Evolutionary conservation across 2,888 invertebrate species (phyloP), one percentile per base, ranked within the genome.

Genomic region (Hemaris fuciformis): DNA sequence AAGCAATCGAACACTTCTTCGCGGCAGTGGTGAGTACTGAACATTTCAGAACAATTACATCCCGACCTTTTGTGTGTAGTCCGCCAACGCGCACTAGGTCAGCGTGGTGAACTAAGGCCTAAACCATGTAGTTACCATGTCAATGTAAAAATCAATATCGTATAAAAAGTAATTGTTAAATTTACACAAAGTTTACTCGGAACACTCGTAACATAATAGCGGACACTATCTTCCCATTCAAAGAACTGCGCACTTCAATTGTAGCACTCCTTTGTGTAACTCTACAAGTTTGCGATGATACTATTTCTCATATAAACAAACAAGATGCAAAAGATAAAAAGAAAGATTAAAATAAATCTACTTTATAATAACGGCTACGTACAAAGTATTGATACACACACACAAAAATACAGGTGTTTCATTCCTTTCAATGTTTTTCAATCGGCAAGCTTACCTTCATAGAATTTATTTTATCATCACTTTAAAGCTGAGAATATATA

Each of bases 21-120:
- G 80, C 81, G 83, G 76, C 80, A 76, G 75, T 69, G 78, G 83
- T 84, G 64, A 80, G 84, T 75, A 4, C 23, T 8, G 13, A n/a
- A 46, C 6, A n/a, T 0, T 25, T 1, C 1, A n/a, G 10, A n/a
- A 5, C 27, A 18, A 7, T 10, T 18, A n/a, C 53, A 53, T 10
- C 10, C 18, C 7, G 3, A 31, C 6, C 31, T 27, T 7, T 8
- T n/a, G n/a, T n/a, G n/a, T n/a, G n/a, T n/a, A n/a, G n/a, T n/a
- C n/a, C n/a, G n/a, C n/a, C n/a, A n/a, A n/a, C n/a, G n/a, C n/a
- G n/a, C n/a, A n/a, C n/a, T n/a, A n/a, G n/a, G n/a, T n/a, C n/a
- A n/a, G n/a, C n/a, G n/a, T n/a, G n/a, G n/a, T n/a, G n/a, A n/a
- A n/a, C n/a, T n/a, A n/a, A n/a, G n/a, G n/a, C n/a, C n/a, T n/a